Conservation (phyloP, 2,888 invertebrate genomes). For the Capitulum mitella region DNA sequence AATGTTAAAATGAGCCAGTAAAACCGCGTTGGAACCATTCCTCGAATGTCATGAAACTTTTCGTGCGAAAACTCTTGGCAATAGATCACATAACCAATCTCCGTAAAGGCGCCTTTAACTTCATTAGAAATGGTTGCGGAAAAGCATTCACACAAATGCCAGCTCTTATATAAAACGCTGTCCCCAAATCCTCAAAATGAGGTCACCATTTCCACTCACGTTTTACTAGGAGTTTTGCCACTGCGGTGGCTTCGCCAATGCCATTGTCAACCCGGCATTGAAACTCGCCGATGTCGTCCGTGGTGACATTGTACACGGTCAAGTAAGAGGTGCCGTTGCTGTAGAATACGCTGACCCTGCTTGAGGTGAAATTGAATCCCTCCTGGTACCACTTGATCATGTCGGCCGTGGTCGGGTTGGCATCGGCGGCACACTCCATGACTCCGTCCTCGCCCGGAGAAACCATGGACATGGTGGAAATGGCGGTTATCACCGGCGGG, state of each 20-base stretch:
- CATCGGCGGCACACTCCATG: conserved; percentile 63
- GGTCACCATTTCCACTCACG: too few relatives aligned
- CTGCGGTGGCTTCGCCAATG: conserved; percentile 52
- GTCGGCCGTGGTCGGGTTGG: conserved; percentile 73
- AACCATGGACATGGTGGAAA: conserved; percentile 32
- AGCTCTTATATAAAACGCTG: too few relatives aligned
- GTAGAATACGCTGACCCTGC: neutral
- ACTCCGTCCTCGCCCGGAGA: conserved; percentile 33
- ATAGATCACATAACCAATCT: too few relatives aligned
- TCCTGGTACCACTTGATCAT: conserved; percentile 76
- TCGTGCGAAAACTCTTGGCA: too few relatives aligned
- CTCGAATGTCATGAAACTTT: too few relatives aligned
- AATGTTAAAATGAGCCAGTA: too few relatives aligned
- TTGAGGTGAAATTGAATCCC: conserved; percentile 50
- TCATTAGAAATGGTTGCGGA: too few relatives aligned
- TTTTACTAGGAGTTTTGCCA: neutral
- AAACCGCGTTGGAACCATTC: too few relatives aligned
- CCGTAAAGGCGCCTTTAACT: too few relatives aligned
- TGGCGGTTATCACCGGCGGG: conserved; percentile 32
- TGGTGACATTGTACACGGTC: conserved; percentile 64
- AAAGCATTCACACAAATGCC: too few relatives aligned
- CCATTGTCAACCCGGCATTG: conserved; percentile 86
- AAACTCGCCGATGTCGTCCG: conserved; percentile 81
- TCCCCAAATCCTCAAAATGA: too few relatives aligned
- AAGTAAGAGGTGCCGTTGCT: conserved; percentile 42